phyloP scores from a whole-genome alignment of 2,888 invertebrate genomes.

The Eueremaeus valkanovi region DNA sequence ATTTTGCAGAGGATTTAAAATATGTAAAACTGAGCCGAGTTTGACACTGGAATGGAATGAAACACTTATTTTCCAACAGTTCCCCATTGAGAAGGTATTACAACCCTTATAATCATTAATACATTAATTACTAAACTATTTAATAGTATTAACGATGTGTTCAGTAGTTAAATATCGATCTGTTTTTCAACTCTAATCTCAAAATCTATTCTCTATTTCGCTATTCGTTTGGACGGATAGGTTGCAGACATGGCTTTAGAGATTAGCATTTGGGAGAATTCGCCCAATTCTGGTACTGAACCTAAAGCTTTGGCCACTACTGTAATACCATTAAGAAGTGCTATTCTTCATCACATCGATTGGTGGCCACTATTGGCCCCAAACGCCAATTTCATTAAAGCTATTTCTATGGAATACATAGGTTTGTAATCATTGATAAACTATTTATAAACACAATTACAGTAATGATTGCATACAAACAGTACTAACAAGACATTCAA shows the following conservation, averaged over 20 bases:
- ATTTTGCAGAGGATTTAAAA: conserved; percentile 51
- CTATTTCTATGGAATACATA: conserved; percentile 38
- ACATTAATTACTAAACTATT: background rate
- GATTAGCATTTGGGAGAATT: conserved; percentile 44
- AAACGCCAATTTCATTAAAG: conserved; percentile 28
- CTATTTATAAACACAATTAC: background rate
- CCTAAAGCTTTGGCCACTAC: conserved; percentile 40
- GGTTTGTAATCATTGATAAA: background rate
- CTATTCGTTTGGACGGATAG: conserved; percentile 24
- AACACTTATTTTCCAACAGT: conserved; percentile 72
- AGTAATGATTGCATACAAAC: background rate
- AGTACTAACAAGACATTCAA: too few species aligned
- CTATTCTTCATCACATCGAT: conserved; percentile 40
- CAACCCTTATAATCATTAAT: background rate
- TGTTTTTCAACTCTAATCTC: background rate
- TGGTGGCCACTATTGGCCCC: conserved; percentile 43
- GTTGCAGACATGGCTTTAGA: conserved; percentile 44
- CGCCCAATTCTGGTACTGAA: background rate
- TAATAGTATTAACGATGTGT: too few species aligned
- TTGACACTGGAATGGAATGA: conserved; percentile 91
- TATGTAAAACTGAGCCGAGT: conserved; percentile 77
- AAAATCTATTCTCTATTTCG: background rate
- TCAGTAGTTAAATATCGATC: background rate
- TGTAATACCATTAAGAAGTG: conserved; percentile 43
- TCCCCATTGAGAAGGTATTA: conserved; percentile 44